These are phyloP conservation scores for Drosophila orena DNA, from an alignment of 1,140 invertebrate genomes.

Conservation along the genomic window DNA sequence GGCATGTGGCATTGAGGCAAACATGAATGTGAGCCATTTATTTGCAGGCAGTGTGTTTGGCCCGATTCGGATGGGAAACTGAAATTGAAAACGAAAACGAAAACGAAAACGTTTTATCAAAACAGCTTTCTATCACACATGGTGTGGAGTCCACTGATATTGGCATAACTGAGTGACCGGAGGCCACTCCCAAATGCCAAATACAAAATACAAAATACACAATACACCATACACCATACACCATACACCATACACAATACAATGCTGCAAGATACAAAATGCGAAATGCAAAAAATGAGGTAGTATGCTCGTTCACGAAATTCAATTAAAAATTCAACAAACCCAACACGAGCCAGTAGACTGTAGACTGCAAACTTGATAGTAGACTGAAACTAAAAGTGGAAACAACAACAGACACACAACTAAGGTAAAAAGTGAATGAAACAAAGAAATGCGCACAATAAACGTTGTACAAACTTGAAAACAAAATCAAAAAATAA, in stretches of 20 bases:
- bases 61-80: not conserved
- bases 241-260: no score
- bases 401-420: slow-evolving; percentile 37
- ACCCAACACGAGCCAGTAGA: slow-evolving; percentile 35
- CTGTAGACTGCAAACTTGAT: slow-evolving; percentile 13
- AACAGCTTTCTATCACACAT: slow-evolving; percentile 48
- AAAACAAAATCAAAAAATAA: slow-evolving; percentile 28
- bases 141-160: slow-evolving; percentile 8
- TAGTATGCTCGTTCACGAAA: slow-evolving; percentile 53
- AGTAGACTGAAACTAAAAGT: slow-evolving; percentile 59
- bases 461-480: slow-evolving; percentile 46
- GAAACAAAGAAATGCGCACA: slow-evolving; percentile 25
- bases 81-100: slow-evolving; percentile 30
- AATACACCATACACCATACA: no score
- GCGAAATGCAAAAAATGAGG: slow-evolving; percentile 29
- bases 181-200: slow-evolving; percentile 22
- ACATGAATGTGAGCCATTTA: slow-evolving; percentile 22
- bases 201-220: not conserved
- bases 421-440: slow-evolving; percentile 18
- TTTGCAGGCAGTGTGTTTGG: slow-evolving; percentile 14
- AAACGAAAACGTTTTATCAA: slow-evolving; percentile 45
- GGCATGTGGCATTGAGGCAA: slow-evolving; percentile 11
- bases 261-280: not conserved
- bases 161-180: slow-evolving; percentile 43
- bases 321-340: slow-evolving; percentile 81